Base-by-base conservation (phyloP, 2,888 invertebrate genomes). In the Meiosimyza platycephala region DNA sequence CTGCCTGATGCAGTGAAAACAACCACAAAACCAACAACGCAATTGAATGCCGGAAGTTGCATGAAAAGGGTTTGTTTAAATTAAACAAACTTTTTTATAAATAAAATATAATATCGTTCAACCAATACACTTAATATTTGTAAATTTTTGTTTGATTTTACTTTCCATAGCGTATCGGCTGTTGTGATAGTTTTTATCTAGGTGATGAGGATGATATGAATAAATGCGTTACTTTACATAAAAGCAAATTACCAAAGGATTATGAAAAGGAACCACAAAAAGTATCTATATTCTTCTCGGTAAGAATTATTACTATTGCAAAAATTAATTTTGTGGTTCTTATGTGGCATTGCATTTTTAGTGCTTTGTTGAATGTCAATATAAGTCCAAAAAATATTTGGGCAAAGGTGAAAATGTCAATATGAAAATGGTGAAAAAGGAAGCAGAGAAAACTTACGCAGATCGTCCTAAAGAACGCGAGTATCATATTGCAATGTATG, bases 291-390 rank as follows among this genome's bases (percentile, higher is more conserved):
- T 80, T 82, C 63, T 15, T 82, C 13, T 83, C 82, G 82, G 82
- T 82, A 40, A 5, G n/a, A 9, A 1, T 40, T 7, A 40, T 9
- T 9, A 40, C 40, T 7, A 40, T 9, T 40, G n/a, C n/a, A n/a
- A n/a, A 54, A 48, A 50, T 5, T 11, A 22, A 6, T 51, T 18
- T 22, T 9, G 18, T 22, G n/a, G n/a, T 52, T n/a, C 15, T 65
- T 9, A n/a, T 18, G 1, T 48, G 11, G 1, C 50, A 40, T 9
- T 50, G 22, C 15, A 55, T 9, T 33, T 73, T 0, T 15, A 82
- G 82, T 82, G 84, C 13, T 76, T 84, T 3, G 73, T 81, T 0
- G 82, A 84, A 75, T 82, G 82, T 6, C 1, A 78, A 1, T 82
- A 79, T 18, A 83, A 83, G 72, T 75, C 77, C 40, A 79, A 78